These are phyloP conservation scores for Vidua macroura DNA, from an alignment of 2,113 vertebrate genomes.

Conservation along the genomic window DNA sequence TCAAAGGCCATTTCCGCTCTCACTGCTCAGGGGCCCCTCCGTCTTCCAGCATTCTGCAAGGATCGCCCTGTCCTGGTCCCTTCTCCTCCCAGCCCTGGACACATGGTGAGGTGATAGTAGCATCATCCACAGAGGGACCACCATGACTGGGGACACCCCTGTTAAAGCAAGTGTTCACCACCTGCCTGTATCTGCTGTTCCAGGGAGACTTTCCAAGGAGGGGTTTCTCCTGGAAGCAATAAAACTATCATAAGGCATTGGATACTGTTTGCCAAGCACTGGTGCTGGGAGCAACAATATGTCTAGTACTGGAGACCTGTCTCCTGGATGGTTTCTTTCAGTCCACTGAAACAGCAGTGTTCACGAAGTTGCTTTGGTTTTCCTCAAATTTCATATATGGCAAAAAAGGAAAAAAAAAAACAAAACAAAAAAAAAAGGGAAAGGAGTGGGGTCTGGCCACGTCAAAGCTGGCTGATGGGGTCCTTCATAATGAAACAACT, in stretches of 20 bases:
- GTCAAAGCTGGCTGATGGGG: background rate
- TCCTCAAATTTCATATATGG: slow-evolving; percentile 11
- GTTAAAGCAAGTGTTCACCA: accelerated
- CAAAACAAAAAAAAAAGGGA: background rate
- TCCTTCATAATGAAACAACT: slow-evolving; percentile 23
- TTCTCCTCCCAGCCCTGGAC: background rate
- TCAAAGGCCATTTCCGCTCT: slow-evolving; percentile 47
- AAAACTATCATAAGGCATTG: background rate
- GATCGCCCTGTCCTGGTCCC: background rate
- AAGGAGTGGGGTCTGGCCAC: background rate
- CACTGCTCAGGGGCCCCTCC: background rate
- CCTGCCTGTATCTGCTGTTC: accelerated
- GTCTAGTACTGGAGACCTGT: background rate
- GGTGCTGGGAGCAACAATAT: background rate
- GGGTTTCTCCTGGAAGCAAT: background rate
- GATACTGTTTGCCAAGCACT: background rate
- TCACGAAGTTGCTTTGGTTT: background rate
- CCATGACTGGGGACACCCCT: background rate
- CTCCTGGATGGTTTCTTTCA: background rate
- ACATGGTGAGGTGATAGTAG: background rate
- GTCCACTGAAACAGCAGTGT: background rate
- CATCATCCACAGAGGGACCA: background rate
- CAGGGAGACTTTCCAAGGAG: background rate
- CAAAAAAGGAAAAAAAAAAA: background rate
- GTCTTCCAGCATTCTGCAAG: background rate